Percentiles rank a stretch among this genome's conserved stretches.
These are phyloP conservation scores for Meiosimyza decipiens DNA, from an alignment of 2,888 invertebrate species.

Conservation along the genomic window DNA sequence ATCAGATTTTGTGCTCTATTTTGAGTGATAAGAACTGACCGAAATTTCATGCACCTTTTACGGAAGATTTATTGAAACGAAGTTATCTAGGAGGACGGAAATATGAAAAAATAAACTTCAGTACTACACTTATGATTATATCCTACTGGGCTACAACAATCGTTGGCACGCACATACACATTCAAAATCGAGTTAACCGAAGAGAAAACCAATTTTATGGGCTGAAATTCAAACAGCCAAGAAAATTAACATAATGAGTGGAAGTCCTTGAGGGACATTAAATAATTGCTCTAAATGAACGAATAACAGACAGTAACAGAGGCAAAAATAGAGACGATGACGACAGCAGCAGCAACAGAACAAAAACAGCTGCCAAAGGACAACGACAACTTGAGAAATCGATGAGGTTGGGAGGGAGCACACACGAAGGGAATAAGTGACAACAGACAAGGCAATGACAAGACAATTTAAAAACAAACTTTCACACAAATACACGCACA, in stretches of 20 bases:
- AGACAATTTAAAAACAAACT: conserved; percentile 41
- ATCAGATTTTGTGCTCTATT: too few relatives aligned
- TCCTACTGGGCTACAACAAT: too few relatives aligned
- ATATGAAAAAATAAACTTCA: too few relatives aligned
- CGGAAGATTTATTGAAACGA: too few relatives aligned
- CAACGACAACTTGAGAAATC: conserved; percentile 3
- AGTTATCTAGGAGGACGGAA: too few relatives aligned
- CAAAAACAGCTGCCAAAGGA: not conserved
- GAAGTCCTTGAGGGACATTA: conserved; percentile 51
- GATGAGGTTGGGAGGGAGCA: not conserved
- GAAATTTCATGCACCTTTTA: too few relatives aligned
- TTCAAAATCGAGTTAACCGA: not conserved
- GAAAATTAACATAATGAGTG: conserved; percentile 53
- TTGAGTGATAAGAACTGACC: too few relatives aligned
- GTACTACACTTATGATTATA: too few relatives aligned
- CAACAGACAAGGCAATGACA: conserved; percentile 43
- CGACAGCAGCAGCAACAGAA: conserved; percentile 2
- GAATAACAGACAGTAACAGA: conserved; percentile 10
- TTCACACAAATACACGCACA: conserved; percentile 3
- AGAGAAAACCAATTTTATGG: conserved; percentile 23
- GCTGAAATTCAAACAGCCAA: conserved; percentile 24
- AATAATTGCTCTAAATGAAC: conserved; percentile 46
- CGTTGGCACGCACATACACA: not conserved
- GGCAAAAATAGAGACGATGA: not conserved
- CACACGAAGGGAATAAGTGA: conserved; percentile 1